Evolutionary conservation across 2,113 vertebrate genomes (phyloP), one percentile per base, ranked within the genome.

Genomic region (Megalops atlanticus): DNA sequence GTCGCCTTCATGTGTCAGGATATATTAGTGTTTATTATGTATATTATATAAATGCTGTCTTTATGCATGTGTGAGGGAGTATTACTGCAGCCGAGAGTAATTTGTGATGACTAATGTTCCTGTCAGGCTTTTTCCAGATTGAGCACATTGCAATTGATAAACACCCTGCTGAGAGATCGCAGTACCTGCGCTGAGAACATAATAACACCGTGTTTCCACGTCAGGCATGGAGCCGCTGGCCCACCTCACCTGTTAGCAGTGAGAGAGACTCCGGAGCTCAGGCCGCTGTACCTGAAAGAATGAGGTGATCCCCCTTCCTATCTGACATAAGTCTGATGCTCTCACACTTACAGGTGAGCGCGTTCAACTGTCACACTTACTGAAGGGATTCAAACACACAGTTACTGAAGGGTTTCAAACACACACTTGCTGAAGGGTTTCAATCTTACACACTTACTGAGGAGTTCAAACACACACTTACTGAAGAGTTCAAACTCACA

Each of bases 201-300:
- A 64, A 64, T 64, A 64, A 64, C 58, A 64, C 31, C 58, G 31
- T 64, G 58, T 64, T 64, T 64, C 58, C 58, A 64, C 12, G 31
- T 64, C 31, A 64, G 58, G 27, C 58, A 2, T 31, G 58, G 24
- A 64, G 21, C 58, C 31, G 58, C 58, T 64, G 7, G 58, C 24
- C 58, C 5, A 31, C 12, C 31, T 64, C 58, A 64, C 58, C 58
- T 64, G 58, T 64, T 21, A 1, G 58, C 58, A 15, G n/a, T n/a
- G 58, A 10, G 4, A 64, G 58, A 11, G n/a, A n/a, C n/a, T n/a
- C n/a, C n/a, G n/a, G n/a, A n/a, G n/a, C 6, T 1, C n/a, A 31
- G 58, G 7, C 58, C 31, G 8, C 24, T 31, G n/a, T 64, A 64
- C 31, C 12, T 1, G 58, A 31, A n/a, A 1, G 58, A 27, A 64